Conservation (phyloP, 2,113 vertebrate genomes). For the Saimiri boliviensis region DNA sequence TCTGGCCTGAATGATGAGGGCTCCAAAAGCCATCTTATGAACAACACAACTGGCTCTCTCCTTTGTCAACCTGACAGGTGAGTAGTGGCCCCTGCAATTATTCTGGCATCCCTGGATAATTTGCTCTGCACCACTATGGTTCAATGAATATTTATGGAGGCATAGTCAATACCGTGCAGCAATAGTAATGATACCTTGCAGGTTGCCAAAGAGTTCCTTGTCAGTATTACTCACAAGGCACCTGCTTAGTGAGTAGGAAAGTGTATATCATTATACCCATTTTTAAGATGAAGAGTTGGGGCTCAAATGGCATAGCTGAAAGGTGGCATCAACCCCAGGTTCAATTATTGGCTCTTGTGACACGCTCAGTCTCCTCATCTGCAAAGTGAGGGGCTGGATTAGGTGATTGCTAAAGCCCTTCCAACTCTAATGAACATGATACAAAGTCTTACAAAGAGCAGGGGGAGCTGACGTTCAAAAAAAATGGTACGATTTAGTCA, state of each 20-base stretch:
- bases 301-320: neutral
- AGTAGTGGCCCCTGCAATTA: neutral
- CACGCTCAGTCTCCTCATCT: neutral
- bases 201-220: neutral
- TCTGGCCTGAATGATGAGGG: neutral
- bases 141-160: neutral
- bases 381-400: neutral
- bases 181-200: neutral
- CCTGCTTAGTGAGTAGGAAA: neutral
- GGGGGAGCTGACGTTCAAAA: neutral
- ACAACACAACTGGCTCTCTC: neutral
- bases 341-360: neutral
- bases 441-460: neutral
- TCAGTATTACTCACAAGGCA: neutral
- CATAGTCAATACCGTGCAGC: neutral
- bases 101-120: neutral
- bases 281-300: conserved; percentile 20
- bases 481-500: neutral
- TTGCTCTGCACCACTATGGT: neutral
- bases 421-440: neutral
- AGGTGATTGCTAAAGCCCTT: neutral
- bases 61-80: neutral
- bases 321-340: neutral
- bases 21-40: neutral
- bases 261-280: neutral